Base-by-base conservation (phyloP, 2,888 invertebrate species). In the Eumerus sabulonum region DNA sequence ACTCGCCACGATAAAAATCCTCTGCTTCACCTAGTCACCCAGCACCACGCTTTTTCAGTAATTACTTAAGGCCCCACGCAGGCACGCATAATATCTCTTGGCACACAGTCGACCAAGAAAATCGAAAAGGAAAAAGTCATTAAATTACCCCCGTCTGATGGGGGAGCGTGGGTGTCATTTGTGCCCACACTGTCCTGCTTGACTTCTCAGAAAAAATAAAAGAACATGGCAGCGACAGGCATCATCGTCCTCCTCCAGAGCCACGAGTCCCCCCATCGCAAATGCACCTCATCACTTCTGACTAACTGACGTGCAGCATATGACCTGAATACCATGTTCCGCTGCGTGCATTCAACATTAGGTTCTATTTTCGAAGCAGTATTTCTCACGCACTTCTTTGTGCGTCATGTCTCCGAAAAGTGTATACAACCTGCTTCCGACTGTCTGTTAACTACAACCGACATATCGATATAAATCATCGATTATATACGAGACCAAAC, bases 401-500 rank as follows among this genome's bases (percentile, higher is more conserved):
- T n/a, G 27, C 27, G 3, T 2, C 7, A 7, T 7, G 27, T 27
- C 7, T 7, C 27, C 27, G 27, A 4, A 27, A 27, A 27, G 7
- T 27, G 7, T 27, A 7, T 27, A 4, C 27, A 2, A 27, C 27
- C 27, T 27, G 27, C 27, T 27, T 27, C 27, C 27, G 27, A 27
- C 27, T 27, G 3, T 27, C 27, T 27, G 27, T 27, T 7, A 7
- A 2, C 7, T 27, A 2, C 27, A 27, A n/a, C n/a, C n/a, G n/a
- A n/a, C n/a, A n/a, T n/a, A n/a, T n/a, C n/a, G n/a, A n/a, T n/a
- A n/a, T n/a, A n/a, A 4, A 44, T 68, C 40, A 76, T 76, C 70
- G 70, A 76, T 76, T 76, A 76, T 70, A 70, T 63, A 70, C 57
- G 53, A 27, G 27, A 45, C n/a, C 45, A 12, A 27, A n/a, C 35